Conservation (phyloP, 2,888 invertebrate genomes). For the Himalopsyche japonica region DNA sequence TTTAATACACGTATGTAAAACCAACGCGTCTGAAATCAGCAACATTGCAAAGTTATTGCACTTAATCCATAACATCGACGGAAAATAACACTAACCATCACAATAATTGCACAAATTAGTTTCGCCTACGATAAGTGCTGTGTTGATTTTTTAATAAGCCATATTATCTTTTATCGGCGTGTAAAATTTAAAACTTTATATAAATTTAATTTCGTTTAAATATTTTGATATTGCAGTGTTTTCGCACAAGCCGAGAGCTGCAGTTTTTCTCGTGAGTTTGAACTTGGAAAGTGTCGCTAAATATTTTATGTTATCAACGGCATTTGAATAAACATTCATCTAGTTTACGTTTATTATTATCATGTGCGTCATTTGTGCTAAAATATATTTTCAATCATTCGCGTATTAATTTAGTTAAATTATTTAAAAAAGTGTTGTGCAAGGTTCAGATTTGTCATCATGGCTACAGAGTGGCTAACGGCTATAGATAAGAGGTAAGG, state of each 20-base stretch:
- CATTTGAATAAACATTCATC: not conserved
- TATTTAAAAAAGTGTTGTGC: not conserved
- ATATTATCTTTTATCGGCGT: not conserved
- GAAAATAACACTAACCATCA: not conserved
- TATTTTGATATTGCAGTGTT: not conserved
- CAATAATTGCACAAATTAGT: not conserved
- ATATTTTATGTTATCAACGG: not conserved
- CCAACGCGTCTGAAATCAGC: not conserved
- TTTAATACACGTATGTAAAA: not conserved
- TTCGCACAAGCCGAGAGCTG: not conserved
- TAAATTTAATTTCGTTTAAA: not conserved
- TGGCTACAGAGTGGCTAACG: slow-evolving; percentile 62
- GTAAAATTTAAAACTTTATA: not conserved
- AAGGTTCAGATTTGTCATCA: slow-evolving; percentile 38
- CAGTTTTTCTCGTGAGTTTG: not conserved
- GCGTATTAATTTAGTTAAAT: not conserved
- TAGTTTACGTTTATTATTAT: not conserved
- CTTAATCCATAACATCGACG: not conserved
- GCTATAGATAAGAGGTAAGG: slow-evolving; percentile 60
- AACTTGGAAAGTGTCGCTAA: not conserved
- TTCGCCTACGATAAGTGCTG: not conserved
- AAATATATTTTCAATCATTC: not conserved
- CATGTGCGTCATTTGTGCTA: not conserved
- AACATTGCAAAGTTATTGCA: not conserved
- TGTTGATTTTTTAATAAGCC: not conserved